Base-by-base conservation (phyloP, 1,140 invertebrate genomes). In the Drosophila obscura region DNA sequence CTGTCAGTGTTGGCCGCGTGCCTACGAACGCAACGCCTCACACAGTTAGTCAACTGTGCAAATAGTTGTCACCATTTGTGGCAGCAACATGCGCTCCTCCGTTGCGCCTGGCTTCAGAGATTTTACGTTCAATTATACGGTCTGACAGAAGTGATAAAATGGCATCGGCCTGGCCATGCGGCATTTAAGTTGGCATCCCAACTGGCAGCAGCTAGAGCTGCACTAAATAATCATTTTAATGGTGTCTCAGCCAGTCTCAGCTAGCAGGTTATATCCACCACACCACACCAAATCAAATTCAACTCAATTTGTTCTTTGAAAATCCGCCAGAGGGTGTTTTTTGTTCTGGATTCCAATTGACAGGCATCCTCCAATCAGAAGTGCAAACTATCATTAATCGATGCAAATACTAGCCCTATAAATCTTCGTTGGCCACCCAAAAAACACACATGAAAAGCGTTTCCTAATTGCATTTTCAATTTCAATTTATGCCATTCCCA, bases 111-210 rank as follows among this genome's bases (percentile, higher is more conserved):
- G 83, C 59, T 64, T 82, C 62, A 35, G 8, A 51, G 83, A 87
- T 88, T 88, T 88, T 80, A 83, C 83, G 84, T 88, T 77, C 81
- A 88, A 88, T 88, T 88, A 88, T 80, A 88, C 83, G 83, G 83
- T 88, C 83, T 88, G 83, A 77, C 67, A 83, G 80, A 88, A 88
- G 83, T 88, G 83, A 88, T 88, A 88, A 88, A 88, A 88, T 88
- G 83, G 83, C 76, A 75, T 71, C 35, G 35, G 11, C 26, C 31
- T 3, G 31, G 31, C 7, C 77, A 80, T 73, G 69, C 73, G 76
- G 77, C 73, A 73, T 66, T 73, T 60, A 28, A 51, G 57, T 67
- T 72, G 62, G 63, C 73, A 71, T 19, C 19, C 1, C 19, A 19
- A 16, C n/a, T 50, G 44, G 15, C 24, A 57, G 28, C 9, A 60